Evolutionary conservation across 2,888 invertebrate genomes (phyloP), one percentile per base, ranked within the genome.

Genomic region (Troides helena): DNA sequence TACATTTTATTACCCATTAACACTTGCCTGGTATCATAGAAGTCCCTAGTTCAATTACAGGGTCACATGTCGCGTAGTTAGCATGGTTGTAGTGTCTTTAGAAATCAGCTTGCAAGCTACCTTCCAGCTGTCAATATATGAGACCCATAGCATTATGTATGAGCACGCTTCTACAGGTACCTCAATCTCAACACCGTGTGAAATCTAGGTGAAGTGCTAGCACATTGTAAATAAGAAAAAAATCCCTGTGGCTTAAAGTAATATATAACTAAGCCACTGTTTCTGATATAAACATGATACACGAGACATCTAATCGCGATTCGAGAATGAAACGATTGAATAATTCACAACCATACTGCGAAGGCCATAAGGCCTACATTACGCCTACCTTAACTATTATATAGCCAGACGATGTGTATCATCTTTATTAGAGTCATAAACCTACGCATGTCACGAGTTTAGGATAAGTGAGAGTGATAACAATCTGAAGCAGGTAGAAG

Each of bases 391-490:
- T 18, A 50, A 50, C 2, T 50, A 50, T 39, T 10, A 53, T 58
- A 14, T 46, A 58, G 10, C n/a, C n/a, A 21, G 8, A 50, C 30
- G 14, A 39, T 65, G 21, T 60, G 59, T 68, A 14, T 57, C 53
- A 64, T 43, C 18, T 14, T 21, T 58, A 67, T 65, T 25, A 69
- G 58, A 46, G 58, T 60, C 43, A 30, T 69, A 59, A 65, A 71
- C 56, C 50, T 18, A 67, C n/a, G 58, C n/a, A 50, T 72, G 57
- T 71, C 65, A 68, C 63, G 62, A 59, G 63, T 36, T 59, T 46
- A 66, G 66, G 60, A 66, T 66, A 58, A 63, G 57, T 62, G 62
- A 62, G 25, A 63, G 58, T 65, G 65, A 64, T 65, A 69, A 69
- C 53, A 61, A 63, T 12, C 50, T 17, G 14, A 50, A 50, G 18